phyloP scores from a whole-genome alignment of 2,113 vertebrate species.

The Podarcis cretensis region DNA sequence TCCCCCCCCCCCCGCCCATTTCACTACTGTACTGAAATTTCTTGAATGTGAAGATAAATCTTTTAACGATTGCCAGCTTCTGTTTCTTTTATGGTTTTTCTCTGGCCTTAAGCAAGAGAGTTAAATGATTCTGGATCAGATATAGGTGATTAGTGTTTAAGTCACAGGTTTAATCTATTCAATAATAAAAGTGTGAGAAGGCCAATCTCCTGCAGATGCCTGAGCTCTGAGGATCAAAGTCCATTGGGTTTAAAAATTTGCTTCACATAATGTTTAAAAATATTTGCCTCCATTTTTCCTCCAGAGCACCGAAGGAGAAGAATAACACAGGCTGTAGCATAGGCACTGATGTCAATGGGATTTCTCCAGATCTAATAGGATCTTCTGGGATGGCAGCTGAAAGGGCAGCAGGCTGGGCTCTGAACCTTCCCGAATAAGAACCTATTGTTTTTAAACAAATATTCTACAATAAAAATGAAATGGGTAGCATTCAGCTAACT shows the following conservation, averaged over 20 bases:
- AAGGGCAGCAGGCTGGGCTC: no score
- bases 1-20: conserved; percentile 49
- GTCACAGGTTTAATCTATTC: conserved; percentile 44
- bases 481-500: no score
- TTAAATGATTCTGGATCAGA: conserved; percentile 49
- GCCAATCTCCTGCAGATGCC: not conserved
- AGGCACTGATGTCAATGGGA: not conserved
- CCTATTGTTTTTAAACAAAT: not conserved
- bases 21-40: conserved; percentile 59
- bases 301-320: not conserved
- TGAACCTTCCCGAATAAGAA: not conserved
- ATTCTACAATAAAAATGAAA: no score
- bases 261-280: not conserved
- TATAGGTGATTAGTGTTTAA: conserved; percentile 11
- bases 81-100: conserved; percentile 57
- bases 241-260: not conserved
- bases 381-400: not conserved
- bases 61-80: conserved; percentile 46
- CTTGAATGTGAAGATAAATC: conserved; percentile 56
- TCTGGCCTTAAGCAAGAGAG: conserved; percentile 30
- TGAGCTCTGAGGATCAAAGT: not conserved
- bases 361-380: not conserved
- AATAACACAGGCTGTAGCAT: not conserved
- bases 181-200: not conserved
- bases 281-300: not conserved